Evolutionary conservation across 2,797 vertebrate species (phyloP), one percentile per base, ranked within the genome.

Genomic region (Parauchenoglanis punctatus): DNA sequence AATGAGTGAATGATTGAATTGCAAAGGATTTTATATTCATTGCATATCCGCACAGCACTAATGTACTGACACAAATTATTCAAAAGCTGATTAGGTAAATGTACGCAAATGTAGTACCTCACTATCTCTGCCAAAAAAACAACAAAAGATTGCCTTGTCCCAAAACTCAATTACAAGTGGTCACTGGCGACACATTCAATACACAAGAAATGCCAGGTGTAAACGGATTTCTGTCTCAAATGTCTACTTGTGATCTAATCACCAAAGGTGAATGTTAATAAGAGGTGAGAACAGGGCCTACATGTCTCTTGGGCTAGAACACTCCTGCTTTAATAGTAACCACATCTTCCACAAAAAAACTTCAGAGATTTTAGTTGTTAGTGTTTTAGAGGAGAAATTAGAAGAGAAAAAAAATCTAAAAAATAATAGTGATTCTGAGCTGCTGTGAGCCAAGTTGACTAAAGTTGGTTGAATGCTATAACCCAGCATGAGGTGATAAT

Each of bases 211-310:
- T 68, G 46, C 63, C 81, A 68, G 63, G 28, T 83, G 81, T 52
- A 68, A 83, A 67, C 46, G 12, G 81, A 83, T 83, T 83, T 54
- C n/a, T 68, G 63, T 54, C n/a, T 52, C n/a, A 31, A 65, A 65
- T 54, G 81, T 68, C n/a, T 83, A 31, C n/a, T 83, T 83, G 46
- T 25, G 10, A 63, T 81, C 40, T 81, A 81, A 80, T 80, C 54
- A 35, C 17, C 54, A 25, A 31, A 23, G 54, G 31, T 59, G 17
- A 80, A 61, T 61, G 78, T 61, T 61, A 44, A 44, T 44, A 81
- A 59, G 23, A 44, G 35, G 35, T 67, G 44, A 67, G 81, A 65
- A 31, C 61, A 81, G 12, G 18, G 23, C 12, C 7, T 23, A 78
- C 17, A 35, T 65, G 44, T 83, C n/a, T 67, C 25, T 1, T 83